These are phyloP conservation scores for Halcyon malimbica DNA, from an alignment of 2,113 vertebrate species.

Conservation along the genomic window DNA sequence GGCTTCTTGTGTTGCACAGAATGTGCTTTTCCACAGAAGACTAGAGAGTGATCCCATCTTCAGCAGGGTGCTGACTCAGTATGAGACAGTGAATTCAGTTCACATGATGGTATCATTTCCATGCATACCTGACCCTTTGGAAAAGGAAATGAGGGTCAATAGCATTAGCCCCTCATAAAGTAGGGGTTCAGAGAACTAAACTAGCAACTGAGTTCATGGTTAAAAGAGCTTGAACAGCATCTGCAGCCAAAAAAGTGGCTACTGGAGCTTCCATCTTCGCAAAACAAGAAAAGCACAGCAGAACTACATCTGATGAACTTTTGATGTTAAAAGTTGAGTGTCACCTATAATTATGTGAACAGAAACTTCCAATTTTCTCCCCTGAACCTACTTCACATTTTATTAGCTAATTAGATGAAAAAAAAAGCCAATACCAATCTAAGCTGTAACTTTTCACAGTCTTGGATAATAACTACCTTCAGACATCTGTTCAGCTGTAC, in stretches of 20 bases:
- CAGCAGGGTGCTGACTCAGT: neutral
- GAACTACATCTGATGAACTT: neutral
- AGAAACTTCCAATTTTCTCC: neutral
- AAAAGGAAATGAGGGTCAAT: neutral
- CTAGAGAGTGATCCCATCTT: neutral
- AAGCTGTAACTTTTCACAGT: neutral
- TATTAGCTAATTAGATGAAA: neutral
- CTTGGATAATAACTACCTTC: neutral
- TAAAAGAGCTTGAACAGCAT: neutral
- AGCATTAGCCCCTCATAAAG: neutral
- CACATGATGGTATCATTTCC: neutral
- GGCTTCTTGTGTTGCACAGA: neutral
- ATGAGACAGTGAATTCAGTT: neutral
- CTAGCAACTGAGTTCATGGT: neutral
- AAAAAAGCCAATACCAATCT: neutral
- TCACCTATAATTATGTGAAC: neutral
- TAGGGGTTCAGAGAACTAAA: neutral
- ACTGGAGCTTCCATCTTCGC: neutral
- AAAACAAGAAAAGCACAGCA: neutral
- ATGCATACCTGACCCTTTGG: neutral
- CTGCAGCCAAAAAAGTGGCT: neutral
- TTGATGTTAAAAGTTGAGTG: neutral
- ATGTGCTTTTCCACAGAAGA: neutral
- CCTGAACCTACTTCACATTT: neutral
- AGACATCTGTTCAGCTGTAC: neutral